Conservation (phyloP, 2,888 invertebrate species). For the Amphimallon solstitiale region DNA sequence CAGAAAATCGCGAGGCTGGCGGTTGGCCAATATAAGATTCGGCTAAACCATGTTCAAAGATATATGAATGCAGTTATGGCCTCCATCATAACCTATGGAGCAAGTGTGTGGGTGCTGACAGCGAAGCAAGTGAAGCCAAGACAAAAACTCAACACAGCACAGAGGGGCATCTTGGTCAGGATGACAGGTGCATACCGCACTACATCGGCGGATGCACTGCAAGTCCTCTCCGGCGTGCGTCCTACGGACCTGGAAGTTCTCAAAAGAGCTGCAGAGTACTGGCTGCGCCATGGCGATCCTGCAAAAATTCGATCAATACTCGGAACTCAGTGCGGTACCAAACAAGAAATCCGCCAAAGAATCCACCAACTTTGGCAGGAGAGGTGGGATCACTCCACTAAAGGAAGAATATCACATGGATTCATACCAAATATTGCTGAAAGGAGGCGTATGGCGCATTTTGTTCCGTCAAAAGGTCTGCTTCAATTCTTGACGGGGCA, state of each 20-base stretch:
- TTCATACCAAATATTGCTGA: not conserved
- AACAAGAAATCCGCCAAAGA: not conserved
- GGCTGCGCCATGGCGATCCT: not conserved
- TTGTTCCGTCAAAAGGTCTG: not conserved
- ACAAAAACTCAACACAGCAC: not conserved
- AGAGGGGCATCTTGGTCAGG: slow-evolving; percentile 1
- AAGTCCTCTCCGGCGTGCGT: not conserved
- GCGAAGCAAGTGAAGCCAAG: not conserved
- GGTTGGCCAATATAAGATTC: too few species aligned
- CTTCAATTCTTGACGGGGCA: not conserved
- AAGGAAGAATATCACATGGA: not conserved
- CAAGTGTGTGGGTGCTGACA: slow-evolving; percentile 26
- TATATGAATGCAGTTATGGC: slow-evolving; percentile 12
- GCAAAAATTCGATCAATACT: too few species aligned
- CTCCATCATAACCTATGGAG: slow-evolving; percentile 7
- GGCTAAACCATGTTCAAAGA: too few species aligned
- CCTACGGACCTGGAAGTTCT: slow-evolving; percentile 21
- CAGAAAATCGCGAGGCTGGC: too few species aligned
- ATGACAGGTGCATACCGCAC: slow-evolving; percentile 17
- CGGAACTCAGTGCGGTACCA: not conserved
- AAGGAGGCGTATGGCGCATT: not conserved
- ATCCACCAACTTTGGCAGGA: not conserved
- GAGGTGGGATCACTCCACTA: slow-evolving; percentile 1
- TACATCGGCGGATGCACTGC: slow-evolving; percentile 21
- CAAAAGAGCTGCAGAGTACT: not conserved